Percentiles rank a stretch among this genome's conserved stretches.
These are phyloP conservation scores for Pachypsylla venusta DNA, from an alignment of 1,140 invertebrate genomes.

Conservation along the genomic window DNA sequence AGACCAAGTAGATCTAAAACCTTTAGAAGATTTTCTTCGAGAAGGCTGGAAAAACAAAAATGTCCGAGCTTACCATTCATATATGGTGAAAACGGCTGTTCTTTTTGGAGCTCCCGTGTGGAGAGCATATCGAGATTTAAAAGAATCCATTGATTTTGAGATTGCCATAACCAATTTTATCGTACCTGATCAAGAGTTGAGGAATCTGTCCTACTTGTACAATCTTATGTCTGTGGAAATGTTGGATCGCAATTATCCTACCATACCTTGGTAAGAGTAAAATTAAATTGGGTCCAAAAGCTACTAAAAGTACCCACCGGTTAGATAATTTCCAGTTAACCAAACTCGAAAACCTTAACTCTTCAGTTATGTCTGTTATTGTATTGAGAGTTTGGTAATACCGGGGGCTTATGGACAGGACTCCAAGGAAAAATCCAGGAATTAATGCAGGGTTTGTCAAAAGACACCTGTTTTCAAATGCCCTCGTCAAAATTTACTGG, in stretches of 20 bases:
- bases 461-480: no score
- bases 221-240: not conserved
- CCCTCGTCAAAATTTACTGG: no score
- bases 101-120: not conserved
- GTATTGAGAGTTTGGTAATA: no score
- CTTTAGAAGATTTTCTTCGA: not conserved
- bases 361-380: no score
- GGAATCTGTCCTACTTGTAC: constrained; percentile 7
- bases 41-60: constrained; percentile 3
- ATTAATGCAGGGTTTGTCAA: no score
- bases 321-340: no score
- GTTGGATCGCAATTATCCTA: not conserved
- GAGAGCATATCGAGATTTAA: not conserved
- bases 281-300: no score
- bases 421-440: no score
- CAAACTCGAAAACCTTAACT: no score
- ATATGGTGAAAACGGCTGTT: not conserved
- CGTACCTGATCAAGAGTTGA: not conserved
- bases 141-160: not conserved
- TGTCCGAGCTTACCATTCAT: constrained; percentile 4
- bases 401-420: no score
- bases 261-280: not conserved
- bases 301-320: no score
- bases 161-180: not conserved
- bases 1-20: constrained; percentile 1